A percentile compares a stretch with the other conserved stretches of the same genome.
Conservation (phyloP, 2,113 vertebrate species). For the Limanda limanda region DNA sequence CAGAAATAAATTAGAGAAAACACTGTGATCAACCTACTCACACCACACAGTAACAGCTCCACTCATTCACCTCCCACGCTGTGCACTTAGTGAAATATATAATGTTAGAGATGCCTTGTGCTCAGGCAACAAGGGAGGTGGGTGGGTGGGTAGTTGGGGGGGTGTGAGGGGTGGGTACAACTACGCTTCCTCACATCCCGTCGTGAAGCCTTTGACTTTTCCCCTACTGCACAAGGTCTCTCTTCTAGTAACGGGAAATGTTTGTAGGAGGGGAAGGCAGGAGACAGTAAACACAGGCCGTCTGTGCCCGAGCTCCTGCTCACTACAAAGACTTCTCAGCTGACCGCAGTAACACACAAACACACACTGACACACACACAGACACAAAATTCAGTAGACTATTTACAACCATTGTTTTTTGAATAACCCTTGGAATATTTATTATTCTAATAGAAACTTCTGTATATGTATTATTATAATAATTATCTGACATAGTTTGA, state of each 20-base stretch:
- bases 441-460: not conserved
- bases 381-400: no score
- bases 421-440: not conserved
- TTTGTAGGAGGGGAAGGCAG: constrained; percentile 56
- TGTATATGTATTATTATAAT: not conserved
- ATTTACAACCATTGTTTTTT: not conserved
- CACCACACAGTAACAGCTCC: not conserved
- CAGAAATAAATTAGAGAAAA: constrained; percentile 22
- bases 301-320: constrained; percentile 42
- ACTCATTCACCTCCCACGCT: not conserved
- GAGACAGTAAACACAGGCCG: constrained; percentile 60
- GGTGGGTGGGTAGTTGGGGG: not conserved
- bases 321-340: constrained; percentile 66
- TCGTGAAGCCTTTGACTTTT: constrained; percentile 65
- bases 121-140: not conserved
- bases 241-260: constrained; percentile 67
- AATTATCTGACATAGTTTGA: not conserved
- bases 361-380: not conserved
- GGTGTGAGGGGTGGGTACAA: no score
- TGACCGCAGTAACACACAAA: constrained; percentile 47
- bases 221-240: constrained; percentile 60
- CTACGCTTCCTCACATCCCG: constrained; percentile 27
- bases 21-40: not conserved
- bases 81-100: not conserved
- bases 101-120: constrained; percentile 4